Evolutionary conservation across 2,888 invertebrate species (phyloP).

Genomic region (Calliopum simillimum): DNA sequence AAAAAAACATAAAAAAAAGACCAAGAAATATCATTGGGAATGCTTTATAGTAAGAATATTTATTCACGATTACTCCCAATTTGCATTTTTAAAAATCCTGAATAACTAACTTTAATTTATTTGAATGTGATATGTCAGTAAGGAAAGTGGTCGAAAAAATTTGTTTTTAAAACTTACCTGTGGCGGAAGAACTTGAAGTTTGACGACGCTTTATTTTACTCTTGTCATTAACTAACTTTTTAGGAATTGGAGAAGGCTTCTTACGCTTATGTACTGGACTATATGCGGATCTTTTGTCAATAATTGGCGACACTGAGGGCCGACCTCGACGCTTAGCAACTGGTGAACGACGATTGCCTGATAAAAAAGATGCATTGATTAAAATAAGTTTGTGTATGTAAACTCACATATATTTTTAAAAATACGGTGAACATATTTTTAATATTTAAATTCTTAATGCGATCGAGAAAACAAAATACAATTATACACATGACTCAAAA

Average conservation of each 20-base stretch:
- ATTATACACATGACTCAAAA: no score
- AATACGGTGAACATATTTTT: no score
- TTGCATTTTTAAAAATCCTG: no score
- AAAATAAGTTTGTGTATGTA: background rate
- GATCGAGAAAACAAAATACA: no score
- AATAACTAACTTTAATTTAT: no score
- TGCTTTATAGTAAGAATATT: no score
- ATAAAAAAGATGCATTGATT: background rate
- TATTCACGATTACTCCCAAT: no score
- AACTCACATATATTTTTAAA: no score
- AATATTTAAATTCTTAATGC: background rate
- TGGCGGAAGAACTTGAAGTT: constrained; percentile 64
- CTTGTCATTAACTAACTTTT: constrained; percentile 53
- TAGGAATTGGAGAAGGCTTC: constrained; percentile 56
- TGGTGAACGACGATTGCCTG: constrained; percentile 55
- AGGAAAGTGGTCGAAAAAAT: no score
- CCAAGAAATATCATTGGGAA: no score
- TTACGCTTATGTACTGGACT: constrained; percentile 63
- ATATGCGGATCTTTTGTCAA: constrained; percentile 57
- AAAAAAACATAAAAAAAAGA: no score
- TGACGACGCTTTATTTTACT: constrained; percentile 56
- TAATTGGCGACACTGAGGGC: constrained; percentile 55
- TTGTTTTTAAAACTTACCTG: constrained; percentile 52
- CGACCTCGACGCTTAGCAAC: constrained; percentile 54
- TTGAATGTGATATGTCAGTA: no score